Conservation (phyloP, 2,888 invertebrate species). For the Lumbricus terrestris region DNA sequence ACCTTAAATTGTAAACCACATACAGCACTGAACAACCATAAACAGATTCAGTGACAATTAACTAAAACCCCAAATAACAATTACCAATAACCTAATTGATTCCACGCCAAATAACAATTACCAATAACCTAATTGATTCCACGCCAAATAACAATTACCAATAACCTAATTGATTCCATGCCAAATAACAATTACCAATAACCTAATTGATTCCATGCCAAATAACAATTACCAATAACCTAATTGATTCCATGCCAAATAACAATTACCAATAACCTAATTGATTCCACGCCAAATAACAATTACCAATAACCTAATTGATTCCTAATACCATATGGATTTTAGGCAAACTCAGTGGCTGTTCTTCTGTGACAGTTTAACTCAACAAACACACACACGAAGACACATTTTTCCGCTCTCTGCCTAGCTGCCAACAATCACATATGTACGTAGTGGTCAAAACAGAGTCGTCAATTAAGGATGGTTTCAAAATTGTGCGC, state of each 20-base stretch:
- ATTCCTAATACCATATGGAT: not conserved
- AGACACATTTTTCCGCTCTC: not conserved
- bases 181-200: not conserved
- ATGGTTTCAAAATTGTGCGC: not conserved
- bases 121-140: not conserved
- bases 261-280: not conserved
- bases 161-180: no score
- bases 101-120: not conserved
- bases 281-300: not conserved
- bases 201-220: not conserved
- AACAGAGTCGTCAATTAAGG: not conserved
- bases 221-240: not conserved
- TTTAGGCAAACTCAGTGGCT: not conserved
- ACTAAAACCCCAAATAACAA: no score
- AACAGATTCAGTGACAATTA: no score
- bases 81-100: no score
- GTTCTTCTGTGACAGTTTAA: not conserved
- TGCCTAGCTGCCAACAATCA: not conserved
- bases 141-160: no score
- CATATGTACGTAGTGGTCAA: not conserved
- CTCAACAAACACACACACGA: not conserved
- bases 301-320: not conserved
- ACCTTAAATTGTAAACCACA: no score
- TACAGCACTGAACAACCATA: no score
- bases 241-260: not conserved